Evolutionary conservation across 2,888 invertebrate species (phyloP).

Genomic region (Clepsis dumicolana): DNA sequence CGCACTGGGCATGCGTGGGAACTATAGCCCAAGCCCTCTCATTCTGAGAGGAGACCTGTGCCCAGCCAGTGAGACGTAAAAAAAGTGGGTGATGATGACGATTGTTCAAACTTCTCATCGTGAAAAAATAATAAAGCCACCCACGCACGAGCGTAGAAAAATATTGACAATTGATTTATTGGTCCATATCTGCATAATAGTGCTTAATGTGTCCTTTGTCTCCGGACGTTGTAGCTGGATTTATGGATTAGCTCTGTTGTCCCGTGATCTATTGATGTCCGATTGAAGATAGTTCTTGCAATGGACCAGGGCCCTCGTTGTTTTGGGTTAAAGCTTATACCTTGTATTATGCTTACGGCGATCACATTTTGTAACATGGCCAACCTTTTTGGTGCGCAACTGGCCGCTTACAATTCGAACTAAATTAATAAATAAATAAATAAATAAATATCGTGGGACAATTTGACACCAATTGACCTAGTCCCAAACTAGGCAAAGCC

Average conservation of each 20-base stretch:
- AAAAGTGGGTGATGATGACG: no score
- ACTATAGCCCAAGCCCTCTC: no score
- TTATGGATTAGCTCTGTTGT: constrained; percentile 71
- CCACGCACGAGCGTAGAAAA: constrained; percentile 31
- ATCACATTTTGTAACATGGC: no score
- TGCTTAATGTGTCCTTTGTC: constrained; percentile 56
- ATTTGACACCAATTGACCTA: no score
- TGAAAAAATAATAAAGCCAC: constrained; percentile 20
- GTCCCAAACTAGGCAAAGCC: no score
- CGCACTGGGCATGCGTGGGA: no score
- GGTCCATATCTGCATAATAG: constrained; percentile 43
- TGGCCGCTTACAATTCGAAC: no score
- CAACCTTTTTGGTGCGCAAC: no score
- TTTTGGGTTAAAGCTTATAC: not conserved
- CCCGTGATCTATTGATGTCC: constrained; percentile 65
- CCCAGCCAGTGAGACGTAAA: no score
- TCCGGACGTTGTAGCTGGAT: constrained; percentile 62
- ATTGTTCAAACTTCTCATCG: not conserved
- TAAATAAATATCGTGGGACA: no score
- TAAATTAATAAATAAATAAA: no score
- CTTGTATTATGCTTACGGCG: not conserved
- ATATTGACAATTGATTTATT: constrained; percentile 38
- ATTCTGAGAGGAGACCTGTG: no score
- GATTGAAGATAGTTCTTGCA: constrained; percentile 60
- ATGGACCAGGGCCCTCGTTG: constrained; percentile 49